phyloP scores from a whole-genome alignment of 2,888 invertebrate species.

The Sarcophaga variegata region DNA sequence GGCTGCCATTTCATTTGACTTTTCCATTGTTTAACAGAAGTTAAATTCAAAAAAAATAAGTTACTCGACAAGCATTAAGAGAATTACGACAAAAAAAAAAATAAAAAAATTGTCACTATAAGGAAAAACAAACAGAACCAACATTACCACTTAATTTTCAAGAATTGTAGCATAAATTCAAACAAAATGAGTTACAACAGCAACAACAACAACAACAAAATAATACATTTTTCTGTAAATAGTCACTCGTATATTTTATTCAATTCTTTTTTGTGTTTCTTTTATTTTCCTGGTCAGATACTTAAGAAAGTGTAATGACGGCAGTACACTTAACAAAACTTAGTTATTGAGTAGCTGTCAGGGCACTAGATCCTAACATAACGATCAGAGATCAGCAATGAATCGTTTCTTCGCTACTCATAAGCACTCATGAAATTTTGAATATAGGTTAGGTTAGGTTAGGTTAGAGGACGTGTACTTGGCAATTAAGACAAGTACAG shows the following conservation, averaged over 20 bases:
- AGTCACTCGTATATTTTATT: not conserved
- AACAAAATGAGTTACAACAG: not conserved
- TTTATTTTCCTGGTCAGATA: not conserved
- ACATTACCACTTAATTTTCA: slow-evolving; percentile 18
- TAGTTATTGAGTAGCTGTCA: not conserved
- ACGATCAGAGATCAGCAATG: no score
- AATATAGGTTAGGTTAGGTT: no score
- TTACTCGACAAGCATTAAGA: not conserved
- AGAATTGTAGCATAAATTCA: slow-evolving; percentile 43
- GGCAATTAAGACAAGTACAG: no score
- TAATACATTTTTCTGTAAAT: slow-evolving; percentile 10
- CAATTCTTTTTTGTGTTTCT: not conserved
- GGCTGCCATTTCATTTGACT: slow-evolving; percentile 52
- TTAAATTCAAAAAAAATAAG: slow-evolving; percentile 2
- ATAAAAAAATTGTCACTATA: not conserved
- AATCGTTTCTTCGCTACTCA: no score
- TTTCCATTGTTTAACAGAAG: slow-evolving; percentile 51
- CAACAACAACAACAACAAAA: not conserved
- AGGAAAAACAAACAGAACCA: not conserved
- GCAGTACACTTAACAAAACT: slow-evolving; percentile 22
- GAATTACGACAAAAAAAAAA: not conserved
- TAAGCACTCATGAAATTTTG: no score
- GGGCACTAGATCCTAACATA: no score
- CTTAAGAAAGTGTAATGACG: not conserved
- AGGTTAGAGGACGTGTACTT: no score